Evolutionary conservation across 2,888 invertebrate species (phyloP).

Genomic region (Leucophenga montana): DNA sequence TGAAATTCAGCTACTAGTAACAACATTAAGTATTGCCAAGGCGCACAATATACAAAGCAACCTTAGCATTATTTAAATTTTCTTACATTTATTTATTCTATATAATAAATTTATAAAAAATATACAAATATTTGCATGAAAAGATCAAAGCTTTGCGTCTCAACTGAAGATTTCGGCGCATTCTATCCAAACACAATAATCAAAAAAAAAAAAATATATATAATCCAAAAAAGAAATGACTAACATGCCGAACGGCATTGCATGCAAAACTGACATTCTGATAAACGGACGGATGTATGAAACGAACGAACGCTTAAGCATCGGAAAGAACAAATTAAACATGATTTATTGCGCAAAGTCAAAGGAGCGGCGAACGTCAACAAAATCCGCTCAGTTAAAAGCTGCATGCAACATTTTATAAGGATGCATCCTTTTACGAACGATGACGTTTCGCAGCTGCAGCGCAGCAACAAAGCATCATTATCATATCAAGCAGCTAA

Average conservation of each 20-base stretch:
- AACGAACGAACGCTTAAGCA: conserved; percentile 5
- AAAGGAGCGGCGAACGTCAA: not conserved
- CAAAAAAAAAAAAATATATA: not conserved
- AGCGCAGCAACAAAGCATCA: conserved; percentile 43
- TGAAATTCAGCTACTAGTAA: too few relatives aligned
- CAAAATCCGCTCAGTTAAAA: not conserved
- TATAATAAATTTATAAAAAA: too few relatives aligned
- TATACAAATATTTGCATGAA: too few relatives aligned
- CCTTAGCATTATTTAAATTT: too few relatives aligned
- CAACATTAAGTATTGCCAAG: too few relatives aligned
- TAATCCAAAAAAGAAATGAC: not conserved
- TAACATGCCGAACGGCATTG: not conserved
- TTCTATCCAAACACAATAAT: not conserved
- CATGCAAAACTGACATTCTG: conserved; percentile 17
- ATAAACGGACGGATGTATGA: not conserved
- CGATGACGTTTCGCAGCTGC: conserved; percentile 20
- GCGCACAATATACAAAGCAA: too few relatives aligned
- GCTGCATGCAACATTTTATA: not conserved
- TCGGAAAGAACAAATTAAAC: conserved; percentile 50
- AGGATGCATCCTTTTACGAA: not conserved
- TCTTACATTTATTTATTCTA: too few relatives aligned
- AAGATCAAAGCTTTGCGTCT: too few relatives aligned
- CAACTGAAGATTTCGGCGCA: too few relatives aligned
- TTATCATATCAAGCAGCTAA: conserved; percentile 59
- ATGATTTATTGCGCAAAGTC: conserved; percentile 56